phyloP scores from a whole-genome alignment of 1,140 invertebrate species.

The Apis cerana region DNA sequence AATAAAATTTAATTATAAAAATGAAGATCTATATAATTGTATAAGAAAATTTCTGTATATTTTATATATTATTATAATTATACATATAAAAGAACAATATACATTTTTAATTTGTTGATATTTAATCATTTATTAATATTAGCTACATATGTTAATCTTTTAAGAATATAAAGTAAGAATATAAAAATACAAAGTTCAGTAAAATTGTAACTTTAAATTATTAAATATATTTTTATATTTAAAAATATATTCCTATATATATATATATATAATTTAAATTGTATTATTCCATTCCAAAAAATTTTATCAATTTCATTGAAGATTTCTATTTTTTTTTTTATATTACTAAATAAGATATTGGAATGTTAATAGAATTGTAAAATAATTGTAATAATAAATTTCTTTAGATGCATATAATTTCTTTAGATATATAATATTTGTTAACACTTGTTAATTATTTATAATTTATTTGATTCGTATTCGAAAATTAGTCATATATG shows the following conservation, averaged over 20 bases:
- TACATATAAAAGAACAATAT: neutral
- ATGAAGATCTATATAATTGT: neutral
- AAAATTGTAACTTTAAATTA: conserved; percentile 33
- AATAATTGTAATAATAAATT: conserved; percentile 3
- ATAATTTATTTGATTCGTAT: conserved; percentile 40
- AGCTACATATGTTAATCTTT: neutral
- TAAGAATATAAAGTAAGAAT: neutral
- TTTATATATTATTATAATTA: neutral
- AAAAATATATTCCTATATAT: conserved; percentile 1
- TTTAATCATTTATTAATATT: conserved; percentile 32
- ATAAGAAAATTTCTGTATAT: neutral
- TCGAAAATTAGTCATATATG: conserved; percentile 21
- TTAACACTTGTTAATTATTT: conserved; percentile 14
- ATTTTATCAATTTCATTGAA: neutral
- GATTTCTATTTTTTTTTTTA: neutral
- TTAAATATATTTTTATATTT: conserved; percentile 68
- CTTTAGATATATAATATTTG: neutral
- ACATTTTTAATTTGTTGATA: conserved; percentile 40
- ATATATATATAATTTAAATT: neutral
- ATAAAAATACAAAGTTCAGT: conserved; percentile 10
- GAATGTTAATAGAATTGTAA: conserved; percentile 33
- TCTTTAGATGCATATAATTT: neutral
- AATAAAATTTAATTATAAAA: neutral
- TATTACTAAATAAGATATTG: neutral
- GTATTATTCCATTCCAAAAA: neutral